Evolutionary conservation across 2,797 vertebrate genomes (phyloP), one percentile per base, ranked within the genome.

Genomic region (Myotis vivesi): DNA sequence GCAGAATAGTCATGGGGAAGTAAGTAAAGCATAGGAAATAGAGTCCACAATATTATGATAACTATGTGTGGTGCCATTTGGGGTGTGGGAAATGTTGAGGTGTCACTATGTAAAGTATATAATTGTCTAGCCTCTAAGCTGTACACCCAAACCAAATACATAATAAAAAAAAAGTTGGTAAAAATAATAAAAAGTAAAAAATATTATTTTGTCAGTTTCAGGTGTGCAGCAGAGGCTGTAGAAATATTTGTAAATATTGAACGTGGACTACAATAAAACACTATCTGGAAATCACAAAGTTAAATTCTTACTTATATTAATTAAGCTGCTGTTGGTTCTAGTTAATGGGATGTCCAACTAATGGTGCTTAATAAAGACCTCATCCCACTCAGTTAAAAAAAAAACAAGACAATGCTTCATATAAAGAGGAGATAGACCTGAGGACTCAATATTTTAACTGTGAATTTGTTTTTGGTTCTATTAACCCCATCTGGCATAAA

Each of bases 201-300:
- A 72, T 51, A 51, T 12, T 33, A 76, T 22, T 22, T 76, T 76
- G 17, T 76, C 49, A 17, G 46, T 76, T 76, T 76, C 73, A n/a
- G 17, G 30, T 51, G 10, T 76, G 33, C 3, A 33, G 46, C 73
- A 76, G 30, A 51, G 46, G 46, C 73, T 51, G 9, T 51, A 82
- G 75, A 92, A 92, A 82, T 92, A 64, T 80, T 90, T 93, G 76
- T 76, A 6, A 76, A 62, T 57, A 57, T 57, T 57, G 55, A 57
- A 57, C 8, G 1, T 30, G 44, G 76, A 30, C 23, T 19, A 15
- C 68, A 66, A 80, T 80, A 41, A 89, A 92, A 75, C 41, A 30
- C 62, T 93, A 51, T 85, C 59, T 94, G 53, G 51, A 94, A 95
- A 90, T 88, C 44, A 73, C 44, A 82, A 62, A 90, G 93, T 72